Conservation (phyloP, 2,113 vertebrate species). For the Fukomys damarensis region DNA sequence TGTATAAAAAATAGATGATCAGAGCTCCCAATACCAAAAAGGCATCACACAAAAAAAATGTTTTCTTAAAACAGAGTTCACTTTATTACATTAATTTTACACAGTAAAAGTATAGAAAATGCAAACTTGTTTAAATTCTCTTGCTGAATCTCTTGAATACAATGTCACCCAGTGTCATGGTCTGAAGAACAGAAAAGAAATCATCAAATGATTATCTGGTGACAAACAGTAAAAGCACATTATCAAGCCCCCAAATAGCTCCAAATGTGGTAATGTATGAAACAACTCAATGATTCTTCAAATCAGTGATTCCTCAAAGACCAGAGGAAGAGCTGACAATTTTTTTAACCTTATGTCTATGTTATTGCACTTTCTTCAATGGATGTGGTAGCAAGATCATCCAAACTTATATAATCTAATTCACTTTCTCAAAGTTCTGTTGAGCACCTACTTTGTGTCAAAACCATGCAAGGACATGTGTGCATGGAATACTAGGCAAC, state of each 20-base stretch:
- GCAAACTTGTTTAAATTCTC: constrained; percentile 84
- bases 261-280: background rate
- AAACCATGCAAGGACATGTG: background rate
- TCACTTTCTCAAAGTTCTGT: background rate
- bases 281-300: background rate
- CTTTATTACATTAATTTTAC: constrained; percentile 82
- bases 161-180: constrained; percentile 87
- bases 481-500: background rate
- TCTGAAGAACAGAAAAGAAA: constrained; percentile 86
- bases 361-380: background rate
- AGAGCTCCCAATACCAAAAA: background rate
- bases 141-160: constrained; percentile 92
- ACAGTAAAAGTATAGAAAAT: constrained; percentile 63
- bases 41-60: background rate
- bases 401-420: background rate
- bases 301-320: background rate
- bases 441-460: background rate
- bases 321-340: background rate
- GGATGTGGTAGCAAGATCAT: background rate
- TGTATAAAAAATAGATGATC: background rate
- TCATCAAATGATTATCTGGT: background rate
- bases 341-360: background rate
- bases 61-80: constrained; percentile 74
- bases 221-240: background rate
- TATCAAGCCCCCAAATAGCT: background rate